Conservation (phyloP, 2,888 invertebrate genomes). For the Chrysolina oricalcia region DNA sequence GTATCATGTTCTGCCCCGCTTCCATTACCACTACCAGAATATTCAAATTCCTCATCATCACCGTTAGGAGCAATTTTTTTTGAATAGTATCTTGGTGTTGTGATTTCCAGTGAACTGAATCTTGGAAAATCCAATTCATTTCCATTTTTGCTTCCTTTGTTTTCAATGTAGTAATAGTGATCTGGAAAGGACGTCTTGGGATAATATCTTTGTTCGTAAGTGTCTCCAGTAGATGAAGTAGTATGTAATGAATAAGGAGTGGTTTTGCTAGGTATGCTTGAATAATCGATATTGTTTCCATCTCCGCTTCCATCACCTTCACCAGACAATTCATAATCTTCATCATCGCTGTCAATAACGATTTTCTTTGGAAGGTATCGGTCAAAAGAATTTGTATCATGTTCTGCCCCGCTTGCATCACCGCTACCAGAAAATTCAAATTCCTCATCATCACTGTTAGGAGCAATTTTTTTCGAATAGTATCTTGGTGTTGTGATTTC, state of each 20-base stretch:
- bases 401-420: not conserved
- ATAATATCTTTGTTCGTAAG: no score
- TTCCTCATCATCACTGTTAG: not conserved
- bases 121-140: no score
- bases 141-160: not conserved
- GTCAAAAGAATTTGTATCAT: not conserved
- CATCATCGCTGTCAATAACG: not conserved
- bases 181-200: no score
- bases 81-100: not conserved
- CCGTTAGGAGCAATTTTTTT: not conserved
- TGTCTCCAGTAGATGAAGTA: no score
- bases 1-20: not conserved
- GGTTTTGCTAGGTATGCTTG: no score
- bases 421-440: not conserved
- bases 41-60: not conserved
- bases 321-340: not conserved
- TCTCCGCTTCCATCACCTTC: no score
- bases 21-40: not conserved
- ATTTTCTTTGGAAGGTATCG: not conserved
- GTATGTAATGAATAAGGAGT: no score
- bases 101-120: not conserved
- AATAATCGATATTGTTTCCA: no score
- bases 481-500: not conserved
- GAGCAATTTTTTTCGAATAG: not conserved
- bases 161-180: not conserved